These are phyloP conservation scores for Pelagia noctiluca DNA, from an alignment of 30 jellyfish, hydroid and myxozoan species.

Conservation along the genomic window DNA sequence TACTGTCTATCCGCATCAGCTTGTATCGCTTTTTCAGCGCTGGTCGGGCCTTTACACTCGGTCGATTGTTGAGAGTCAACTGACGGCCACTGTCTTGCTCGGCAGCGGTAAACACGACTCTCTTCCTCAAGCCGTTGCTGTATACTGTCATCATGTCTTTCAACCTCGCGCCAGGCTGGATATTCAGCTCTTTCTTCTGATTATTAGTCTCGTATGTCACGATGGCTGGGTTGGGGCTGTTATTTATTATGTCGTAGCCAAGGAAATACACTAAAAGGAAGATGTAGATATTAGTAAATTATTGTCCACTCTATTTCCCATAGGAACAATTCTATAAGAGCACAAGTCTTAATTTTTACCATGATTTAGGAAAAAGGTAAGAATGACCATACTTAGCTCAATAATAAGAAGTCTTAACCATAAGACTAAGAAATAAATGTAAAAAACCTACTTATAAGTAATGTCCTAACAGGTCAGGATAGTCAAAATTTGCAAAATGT, in stretches of 20 bases:
- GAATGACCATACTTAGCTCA: no score
- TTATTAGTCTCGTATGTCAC: background rate
- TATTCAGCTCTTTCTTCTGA: background rate
- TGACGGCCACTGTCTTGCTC: background rate
- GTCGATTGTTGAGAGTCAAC: conserved; percentile 14
- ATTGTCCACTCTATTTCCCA: no score
- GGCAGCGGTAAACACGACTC: background rate
- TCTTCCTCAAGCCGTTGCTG: background rate
- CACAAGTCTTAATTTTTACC: no score
- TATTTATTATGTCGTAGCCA: background rate
- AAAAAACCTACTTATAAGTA: no score
- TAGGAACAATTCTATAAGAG: no score
- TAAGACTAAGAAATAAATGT: no score
- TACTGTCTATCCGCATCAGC: conserved; percentile 13
- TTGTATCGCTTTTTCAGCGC: background rate
- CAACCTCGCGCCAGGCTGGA: background rate
- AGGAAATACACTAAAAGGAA: background rate
- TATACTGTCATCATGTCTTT: conserved; percentile 4
- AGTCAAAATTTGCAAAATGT: no score
- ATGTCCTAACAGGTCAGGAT: no score
- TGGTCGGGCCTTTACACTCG: conserved; percentile 9
- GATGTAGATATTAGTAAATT: background rate
- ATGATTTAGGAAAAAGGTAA: no score
- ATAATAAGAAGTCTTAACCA: no score
- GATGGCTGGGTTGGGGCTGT: background rate